phyloP scores from a whole-genome alignment of 2,113 vertebrate species.

The Cyprinodon brontotheroides region DNA sequence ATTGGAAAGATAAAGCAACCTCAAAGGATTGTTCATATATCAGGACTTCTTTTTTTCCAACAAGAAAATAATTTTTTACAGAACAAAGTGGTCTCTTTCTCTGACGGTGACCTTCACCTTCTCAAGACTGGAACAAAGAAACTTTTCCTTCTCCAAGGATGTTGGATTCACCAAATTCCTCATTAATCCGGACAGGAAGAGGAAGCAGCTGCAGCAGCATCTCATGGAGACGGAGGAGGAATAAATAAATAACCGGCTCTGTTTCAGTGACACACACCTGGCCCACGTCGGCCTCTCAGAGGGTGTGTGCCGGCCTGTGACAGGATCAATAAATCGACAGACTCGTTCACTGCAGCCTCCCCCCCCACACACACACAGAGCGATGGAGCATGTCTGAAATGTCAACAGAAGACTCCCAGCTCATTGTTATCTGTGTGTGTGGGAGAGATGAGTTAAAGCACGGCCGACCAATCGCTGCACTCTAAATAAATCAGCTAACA shows the following conservation, averaged over 20 bases:
- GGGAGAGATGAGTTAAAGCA: constrained; percentile 59
- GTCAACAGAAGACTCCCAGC: constrained; percentile 48
- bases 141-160: background rate
- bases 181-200: background rate
- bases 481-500: constrained; percentile 66
- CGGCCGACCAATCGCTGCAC: constrained; percentile 60
- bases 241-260: constrained; percentile 64
- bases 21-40: no score
- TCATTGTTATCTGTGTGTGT: constrained; percentile 34
- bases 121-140: background rate
- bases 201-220: background rate
- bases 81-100: no score
- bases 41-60: no score
- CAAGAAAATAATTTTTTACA: no score
- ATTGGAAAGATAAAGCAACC: no score
- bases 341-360: constrained; percentile 78
- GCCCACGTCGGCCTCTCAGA: constrained; percentile 84
- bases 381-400: constrained; percentile 47
- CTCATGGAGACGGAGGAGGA: constrained; percentile 27
- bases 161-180: background rate
- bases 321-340: constrained; percentile 89
- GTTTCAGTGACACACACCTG: constrained; percentile 73
- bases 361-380: constrained; percentile 39
- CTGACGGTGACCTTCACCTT: background rate
- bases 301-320: constrained; percentile 80